These are phyloP conservation scores for Neoscelio sp. DNA, from an alignment of 2,888 invertebrate species.

Conservation along the genomic window DNA sequence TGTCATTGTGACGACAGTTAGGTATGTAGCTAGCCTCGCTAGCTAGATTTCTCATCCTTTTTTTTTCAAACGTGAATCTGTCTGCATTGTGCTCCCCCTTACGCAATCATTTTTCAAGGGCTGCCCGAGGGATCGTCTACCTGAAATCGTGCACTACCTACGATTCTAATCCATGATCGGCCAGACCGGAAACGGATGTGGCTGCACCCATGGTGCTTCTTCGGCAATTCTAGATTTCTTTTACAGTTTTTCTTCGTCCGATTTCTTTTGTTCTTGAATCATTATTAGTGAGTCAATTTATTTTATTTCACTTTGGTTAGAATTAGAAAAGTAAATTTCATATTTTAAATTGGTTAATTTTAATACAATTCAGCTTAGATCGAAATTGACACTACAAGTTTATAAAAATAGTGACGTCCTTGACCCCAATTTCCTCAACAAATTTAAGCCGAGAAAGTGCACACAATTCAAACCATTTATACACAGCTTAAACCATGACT, in stretches of 20 bases:
- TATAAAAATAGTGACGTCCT: slow-evolving; percentile 23
- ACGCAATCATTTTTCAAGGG: slow-evolving; percentile 69
- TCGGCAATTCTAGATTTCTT: slow-evolving; percentile 19
- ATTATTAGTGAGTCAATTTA: too few relatives aligned
- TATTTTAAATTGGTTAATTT: too few relatives aligned
- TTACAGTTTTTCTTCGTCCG: slow-evolving; percentile 60
- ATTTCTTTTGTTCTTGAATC: slow-evolving; percentile 9
- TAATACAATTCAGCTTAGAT: too few relatives aligned
- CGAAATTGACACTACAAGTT: too few relatives aligned
- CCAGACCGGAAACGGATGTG: slow-evolving; percentile 67
- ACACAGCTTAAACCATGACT: slow-evolving; percentile 68
- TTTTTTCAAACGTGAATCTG: slow-evolving; percentile 65
- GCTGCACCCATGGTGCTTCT: slow-evolving; percentile 54
- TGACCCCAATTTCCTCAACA: slow-evolving; percentile 49
- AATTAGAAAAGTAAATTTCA: too few relatives aligned
- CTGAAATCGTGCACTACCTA: slow-evolving; percentile 58
- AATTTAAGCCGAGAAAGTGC: slow-evolving; percentile 49
- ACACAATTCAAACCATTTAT: slow-evolving; percentile 45
- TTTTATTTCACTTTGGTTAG: too few relatives aligned
- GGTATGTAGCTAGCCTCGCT: slow-evolving; percentile 74
- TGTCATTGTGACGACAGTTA: slow-evolving; percentile 81
- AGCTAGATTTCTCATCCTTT: slow-evolving; percentile 77
- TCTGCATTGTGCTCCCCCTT: slow-evolving; percentile 63
- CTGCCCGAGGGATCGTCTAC: slow-evolving; percentile 61
- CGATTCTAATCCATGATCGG: slow-evolving; percentile 66